Percentiles rank a stretch among this genome's conserved stretches.
Evolutionary conservation across 2,797 vertebrate genomes (phyloP).

Genomic region (Carduelis carduelis): DNA sequence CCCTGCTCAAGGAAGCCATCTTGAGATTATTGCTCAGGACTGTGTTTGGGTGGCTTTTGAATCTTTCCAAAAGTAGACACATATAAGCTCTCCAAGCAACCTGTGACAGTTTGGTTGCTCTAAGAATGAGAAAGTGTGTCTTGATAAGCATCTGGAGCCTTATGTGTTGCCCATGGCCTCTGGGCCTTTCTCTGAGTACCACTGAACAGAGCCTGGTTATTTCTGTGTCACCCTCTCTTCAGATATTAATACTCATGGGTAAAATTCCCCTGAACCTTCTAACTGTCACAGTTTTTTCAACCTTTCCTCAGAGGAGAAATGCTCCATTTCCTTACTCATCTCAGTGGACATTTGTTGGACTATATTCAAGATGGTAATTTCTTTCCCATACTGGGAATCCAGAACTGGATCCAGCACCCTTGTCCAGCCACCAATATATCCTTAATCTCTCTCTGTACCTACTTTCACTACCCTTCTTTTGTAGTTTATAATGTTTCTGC

Average conservation of each 20-base stretch:
- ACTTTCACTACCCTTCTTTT: neutral
- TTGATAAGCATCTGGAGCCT: neutral
- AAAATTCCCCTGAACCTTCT: neutral
- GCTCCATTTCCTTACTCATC: neutral
- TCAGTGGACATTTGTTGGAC: rapidly evolving
- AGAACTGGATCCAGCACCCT: neutral
- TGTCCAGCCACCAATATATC: neutral
- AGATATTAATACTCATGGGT: rapidly evolving
- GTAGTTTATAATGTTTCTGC: neutral
- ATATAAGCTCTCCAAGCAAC: neutral
- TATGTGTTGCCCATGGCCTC: rapidly evolving
- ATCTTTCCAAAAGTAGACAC: neutral
- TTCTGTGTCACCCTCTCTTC: rapidly evolving
- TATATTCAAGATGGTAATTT: neutral
- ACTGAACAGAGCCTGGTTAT: neutral
- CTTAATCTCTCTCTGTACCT: neutral
- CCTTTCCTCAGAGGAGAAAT: neutral
- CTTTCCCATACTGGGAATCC: rapidly evolving
- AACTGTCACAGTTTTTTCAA: neutral
- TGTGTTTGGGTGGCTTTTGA: neutral
- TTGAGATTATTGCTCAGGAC: neutral
- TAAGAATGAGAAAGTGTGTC: neutral
- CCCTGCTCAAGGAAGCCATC: neutral
- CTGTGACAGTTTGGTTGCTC: neutral
- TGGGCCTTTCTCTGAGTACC: neutral